phyloP scores from a whole-genome alignment of 2,888 invertebrate species.

The Philopedon plagiatum region DNA sequence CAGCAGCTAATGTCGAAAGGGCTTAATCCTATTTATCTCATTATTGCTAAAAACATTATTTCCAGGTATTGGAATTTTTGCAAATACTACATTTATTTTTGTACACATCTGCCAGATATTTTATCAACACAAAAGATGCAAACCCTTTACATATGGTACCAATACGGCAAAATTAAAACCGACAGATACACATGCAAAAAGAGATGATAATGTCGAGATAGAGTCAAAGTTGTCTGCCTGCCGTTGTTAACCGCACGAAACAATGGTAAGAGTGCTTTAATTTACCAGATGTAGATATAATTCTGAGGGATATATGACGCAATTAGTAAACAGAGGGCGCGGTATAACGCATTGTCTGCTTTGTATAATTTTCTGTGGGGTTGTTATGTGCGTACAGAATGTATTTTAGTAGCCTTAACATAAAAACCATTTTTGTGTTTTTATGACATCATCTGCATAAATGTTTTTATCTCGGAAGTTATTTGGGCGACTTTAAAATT shows the following conservation, averaged over 20 bases:
- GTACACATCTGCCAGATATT: no score
- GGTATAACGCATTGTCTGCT: constrained; percentile 29
- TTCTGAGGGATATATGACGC: constrained; percentile 39
- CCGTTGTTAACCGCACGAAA: constrained; percentile 36
- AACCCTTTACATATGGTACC: not conserved
- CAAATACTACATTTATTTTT: no score
- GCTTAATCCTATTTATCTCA: no score
- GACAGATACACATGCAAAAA: constrained; percentile 34
- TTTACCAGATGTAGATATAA: constrained; percentile 44
- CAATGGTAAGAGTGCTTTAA: constrained; percentile 37
- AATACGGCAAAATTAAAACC: constrained; percentile 17
- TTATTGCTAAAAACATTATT: no score
- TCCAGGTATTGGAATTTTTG: no score
- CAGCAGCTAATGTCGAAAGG: no score
- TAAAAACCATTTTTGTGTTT: constrained; percentile 20
- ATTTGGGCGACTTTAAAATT: constrained; percentile 6
- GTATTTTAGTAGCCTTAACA: constrained; percentile 1
- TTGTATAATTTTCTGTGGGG: constrained; percentile 26
- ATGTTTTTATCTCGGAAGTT: constrained; percentile 12
- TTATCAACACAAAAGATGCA: not conserved
- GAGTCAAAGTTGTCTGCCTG: constrained; percentile 25
- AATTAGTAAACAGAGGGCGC: constrained; percentile 34
- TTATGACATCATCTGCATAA: constrained; percentile 16
- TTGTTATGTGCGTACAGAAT: constrained; percentile 12
- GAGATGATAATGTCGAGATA: constrained; percentile 31